Percentiles rank a stretch among this genome's conserved stretches.
Evolutionary conservation across 2,888 invertebrate species (phyloP).

Genomic region (Euspilapteryx auroguttella): DNA sequence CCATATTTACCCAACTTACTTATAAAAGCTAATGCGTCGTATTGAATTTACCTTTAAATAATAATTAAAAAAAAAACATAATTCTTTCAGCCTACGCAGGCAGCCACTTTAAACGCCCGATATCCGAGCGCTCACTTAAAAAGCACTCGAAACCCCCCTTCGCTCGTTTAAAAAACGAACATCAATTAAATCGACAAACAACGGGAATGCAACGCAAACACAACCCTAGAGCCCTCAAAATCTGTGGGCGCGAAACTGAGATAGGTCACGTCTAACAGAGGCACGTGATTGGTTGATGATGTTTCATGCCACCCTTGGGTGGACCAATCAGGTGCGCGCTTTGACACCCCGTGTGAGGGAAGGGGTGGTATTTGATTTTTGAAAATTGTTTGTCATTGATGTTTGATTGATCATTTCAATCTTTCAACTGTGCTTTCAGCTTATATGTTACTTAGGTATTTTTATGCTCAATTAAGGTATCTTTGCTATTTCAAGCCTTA

Average conservation of each 20-base stretch:
- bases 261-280: background rate
- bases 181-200: conserved; percentile 53
- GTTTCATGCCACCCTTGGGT: background rate
- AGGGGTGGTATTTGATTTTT: background rate
- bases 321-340: background rate
- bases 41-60: too few species aligned
- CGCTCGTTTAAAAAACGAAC: conserved; percentile 9
- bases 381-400: too few species aligned
- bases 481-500: too few species aligned
- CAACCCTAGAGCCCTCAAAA: conserved; percentile 25
- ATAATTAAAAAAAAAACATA: too few species aligned
- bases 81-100: too few species aligned
- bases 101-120: background rate
- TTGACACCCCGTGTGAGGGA: background rate
- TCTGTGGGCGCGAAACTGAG: background rate
- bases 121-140: background rate
- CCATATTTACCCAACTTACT: too few species aligned
- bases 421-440: too few species aligned
- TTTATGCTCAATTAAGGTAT: too few species aligned
- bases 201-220: conserved; percentile 51
- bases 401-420: too few species aligned
- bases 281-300: background rate
- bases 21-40: too few species aligned
- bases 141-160: too few species aligned
- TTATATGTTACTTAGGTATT: too few species aligned